Percentiles rank a stretch among this genome's conserved stretches.
These are phyloP conservation scores for Drosophila rhopaloa DNA, from an alignment of 1,140 invertebrate species.

Conservation along the genomic window DNA sequence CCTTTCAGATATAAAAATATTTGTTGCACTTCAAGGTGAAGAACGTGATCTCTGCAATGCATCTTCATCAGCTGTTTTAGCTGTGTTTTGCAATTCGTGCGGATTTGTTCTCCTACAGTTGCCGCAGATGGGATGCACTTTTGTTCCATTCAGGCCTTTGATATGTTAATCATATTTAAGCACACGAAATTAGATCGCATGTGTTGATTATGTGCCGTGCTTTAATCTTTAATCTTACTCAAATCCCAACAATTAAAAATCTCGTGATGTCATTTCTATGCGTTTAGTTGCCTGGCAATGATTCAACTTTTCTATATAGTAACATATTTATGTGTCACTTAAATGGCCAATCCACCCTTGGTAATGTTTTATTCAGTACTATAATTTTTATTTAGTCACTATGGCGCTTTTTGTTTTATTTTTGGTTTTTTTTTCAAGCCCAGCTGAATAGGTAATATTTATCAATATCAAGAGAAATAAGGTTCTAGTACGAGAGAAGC, in stretches of 20 bases:
- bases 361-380: neutral
- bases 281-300: neutral
- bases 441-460: too few relatives aligned
- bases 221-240: neutral
- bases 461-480: too few relatives aligned
- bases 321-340: conserved; percentile 26
- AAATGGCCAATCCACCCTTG: conserved; percentile 12
- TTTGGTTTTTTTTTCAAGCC: neutral
- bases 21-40: conserved; percentile 21
- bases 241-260: conserved; percentile 16
- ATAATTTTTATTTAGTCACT: neutral
- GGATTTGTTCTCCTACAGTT: conserved; percentile 36
- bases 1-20: conserved; percentile 28
- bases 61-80: conserved; percentile 26
- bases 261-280: conserved; percentile 15
- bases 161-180: conserved; percentile 21
- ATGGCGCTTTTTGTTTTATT: neutral
- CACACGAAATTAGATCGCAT: conserved; percentile 23
- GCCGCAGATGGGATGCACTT: conserved; percentile 5
- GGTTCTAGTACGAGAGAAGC: too few relatives aligned
- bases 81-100: conserved; percentile 28
- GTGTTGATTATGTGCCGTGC: neutral
- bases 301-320: conserved; percentile 17
- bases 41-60: conserved; percentile 21
- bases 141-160: conserved; percentile 17